phyloP scores from a whole-genome alignment of 2,797 vertebrate species.

The Clarias pachynema region DNA sequence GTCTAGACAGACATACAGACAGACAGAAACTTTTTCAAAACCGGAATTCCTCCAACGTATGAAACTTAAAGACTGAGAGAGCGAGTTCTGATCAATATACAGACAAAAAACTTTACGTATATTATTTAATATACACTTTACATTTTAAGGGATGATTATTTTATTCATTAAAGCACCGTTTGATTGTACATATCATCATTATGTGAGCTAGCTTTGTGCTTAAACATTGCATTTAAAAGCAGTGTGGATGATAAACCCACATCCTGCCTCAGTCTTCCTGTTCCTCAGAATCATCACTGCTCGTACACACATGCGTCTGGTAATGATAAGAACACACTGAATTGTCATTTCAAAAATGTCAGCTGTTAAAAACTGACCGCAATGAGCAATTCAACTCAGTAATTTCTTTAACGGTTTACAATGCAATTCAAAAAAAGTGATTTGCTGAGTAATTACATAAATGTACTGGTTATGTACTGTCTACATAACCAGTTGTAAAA shows the following conservation, averaged over 20 bases:
- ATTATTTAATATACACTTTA: no score
- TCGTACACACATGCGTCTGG: background rate
- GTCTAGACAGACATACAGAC: no score
- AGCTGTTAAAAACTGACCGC: background rate
- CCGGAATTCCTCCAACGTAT: no score
- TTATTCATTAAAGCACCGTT: background rate
- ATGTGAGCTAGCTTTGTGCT: background rate
- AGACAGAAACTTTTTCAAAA: no score
- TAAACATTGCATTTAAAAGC: background rate
- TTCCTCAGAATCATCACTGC: conserved; percentile 50
- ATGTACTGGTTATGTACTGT: no score
- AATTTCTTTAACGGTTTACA: background rate
- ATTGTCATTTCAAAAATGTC: background rate
- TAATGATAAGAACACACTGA: background rate
- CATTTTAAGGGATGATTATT: no score
- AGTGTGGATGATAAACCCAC: conserved; percentile 64
- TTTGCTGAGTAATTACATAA: background rate
- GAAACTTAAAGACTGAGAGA: no score
- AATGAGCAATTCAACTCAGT: background rate
- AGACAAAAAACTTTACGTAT: no score
- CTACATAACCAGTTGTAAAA: no score
- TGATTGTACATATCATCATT: background rate
- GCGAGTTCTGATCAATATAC: no score
- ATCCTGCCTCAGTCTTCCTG: conserved; percentile 75
- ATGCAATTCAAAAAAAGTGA: background rate